Conservation (phyloP, 2,888 invertebrate species). For the Augiades crinisus region DNA sequence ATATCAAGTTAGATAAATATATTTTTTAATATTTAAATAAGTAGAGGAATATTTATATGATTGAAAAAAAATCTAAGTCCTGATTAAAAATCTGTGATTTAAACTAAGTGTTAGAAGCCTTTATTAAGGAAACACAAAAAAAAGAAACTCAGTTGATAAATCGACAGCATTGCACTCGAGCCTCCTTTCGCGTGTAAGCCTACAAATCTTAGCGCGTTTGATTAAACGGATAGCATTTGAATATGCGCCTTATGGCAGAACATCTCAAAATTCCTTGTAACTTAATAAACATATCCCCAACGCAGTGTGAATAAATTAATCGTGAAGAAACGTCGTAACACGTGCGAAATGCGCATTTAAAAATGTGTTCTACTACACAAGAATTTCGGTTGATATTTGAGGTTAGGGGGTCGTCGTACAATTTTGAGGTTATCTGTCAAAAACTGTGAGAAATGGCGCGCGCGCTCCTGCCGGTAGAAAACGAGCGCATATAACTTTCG, state of each 20-base stretch:
- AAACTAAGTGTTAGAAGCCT: not conserved
- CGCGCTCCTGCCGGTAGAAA: conserved; percentile 54
- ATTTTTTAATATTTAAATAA: too few species aligned
- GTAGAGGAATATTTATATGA: too few species aligned
- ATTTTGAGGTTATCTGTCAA: conserved; percentile 57
- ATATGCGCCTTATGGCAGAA: conserved; percentile 22
- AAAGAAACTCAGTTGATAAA: conserved; percentile 48
- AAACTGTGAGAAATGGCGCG: conserved; percentile 53
- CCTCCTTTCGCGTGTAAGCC: conserved; percentile 23
- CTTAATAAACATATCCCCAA: conserved; percentile 29
- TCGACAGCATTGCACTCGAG: conserved; percentile 49
- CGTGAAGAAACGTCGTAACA: conserved; percentile 36
- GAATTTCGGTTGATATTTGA: conserved; percentile 33
- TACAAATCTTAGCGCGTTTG: conserved; percentile 32
- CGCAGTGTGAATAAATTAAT: conserved; percentile 45
- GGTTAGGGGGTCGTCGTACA: conserved; percentile 24
- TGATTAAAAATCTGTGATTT: not conserved
- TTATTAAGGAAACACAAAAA: conserved; percentile 14
- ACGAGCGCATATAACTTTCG: conserved; percentile 60
- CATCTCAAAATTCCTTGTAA: conserved; percentile 24
- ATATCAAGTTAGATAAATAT: too few species aligned
- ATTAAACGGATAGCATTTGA: conserved; percentile 17
- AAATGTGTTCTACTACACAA: conserved; percentile 31
- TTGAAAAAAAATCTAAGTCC: not conserved
- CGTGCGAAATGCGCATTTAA: conserved; percentile 17